These are phyloP conservation scores for Deroptyus accipitrinus DNA, from an alignment of 2,113 vertebrate genomes.

Conservation along the genomic window DNA sequence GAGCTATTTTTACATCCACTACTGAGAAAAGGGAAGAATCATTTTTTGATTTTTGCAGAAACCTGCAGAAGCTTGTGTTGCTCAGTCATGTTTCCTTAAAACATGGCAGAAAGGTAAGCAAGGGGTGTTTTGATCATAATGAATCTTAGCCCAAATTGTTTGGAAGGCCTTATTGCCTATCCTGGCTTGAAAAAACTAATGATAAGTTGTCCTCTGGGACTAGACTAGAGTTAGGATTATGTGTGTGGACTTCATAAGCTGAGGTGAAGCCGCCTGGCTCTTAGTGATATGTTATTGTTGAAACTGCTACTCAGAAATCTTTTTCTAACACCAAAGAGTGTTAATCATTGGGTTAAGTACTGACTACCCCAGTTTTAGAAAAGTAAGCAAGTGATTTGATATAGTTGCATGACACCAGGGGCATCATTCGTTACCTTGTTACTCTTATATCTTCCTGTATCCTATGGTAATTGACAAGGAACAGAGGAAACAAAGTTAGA, in stretches of 20 bases:
- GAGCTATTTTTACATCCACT: not conserved
- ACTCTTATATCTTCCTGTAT: not conserved
- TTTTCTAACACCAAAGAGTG: not conserved
- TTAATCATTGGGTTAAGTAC: not conserved
- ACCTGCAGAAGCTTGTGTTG: not conserved
- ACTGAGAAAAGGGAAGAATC: not conserved
- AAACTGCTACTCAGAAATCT: not conserved
- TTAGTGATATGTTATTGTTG: not conserved
- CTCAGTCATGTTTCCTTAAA: not conserved
- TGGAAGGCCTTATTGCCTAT: not conserved
- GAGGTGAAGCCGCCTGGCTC: not conserved
- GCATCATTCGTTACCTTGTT: not conserved
- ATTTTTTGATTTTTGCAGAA: not conserved
- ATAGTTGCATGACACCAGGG: not conserved
- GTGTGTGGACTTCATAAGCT: not conserved
- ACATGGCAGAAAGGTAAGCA: not conserved
- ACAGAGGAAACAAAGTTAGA: not conserved
- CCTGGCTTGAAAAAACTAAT: not conserved
- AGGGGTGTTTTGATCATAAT: not conserved
- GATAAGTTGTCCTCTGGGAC: not conserved
- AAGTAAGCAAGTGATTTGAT: accelerated
- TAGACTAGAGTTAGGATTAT: not conserved
- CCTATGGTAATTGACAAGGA: not conserved
- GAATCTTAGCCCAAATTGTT: not conserved
- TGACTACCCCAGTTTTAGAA: not conserved